These are phyloP conservation scores for Tipula helvola DNA, from an alignment of 2,888 invertebrate species.

Conservation along the genomic window DNA sequence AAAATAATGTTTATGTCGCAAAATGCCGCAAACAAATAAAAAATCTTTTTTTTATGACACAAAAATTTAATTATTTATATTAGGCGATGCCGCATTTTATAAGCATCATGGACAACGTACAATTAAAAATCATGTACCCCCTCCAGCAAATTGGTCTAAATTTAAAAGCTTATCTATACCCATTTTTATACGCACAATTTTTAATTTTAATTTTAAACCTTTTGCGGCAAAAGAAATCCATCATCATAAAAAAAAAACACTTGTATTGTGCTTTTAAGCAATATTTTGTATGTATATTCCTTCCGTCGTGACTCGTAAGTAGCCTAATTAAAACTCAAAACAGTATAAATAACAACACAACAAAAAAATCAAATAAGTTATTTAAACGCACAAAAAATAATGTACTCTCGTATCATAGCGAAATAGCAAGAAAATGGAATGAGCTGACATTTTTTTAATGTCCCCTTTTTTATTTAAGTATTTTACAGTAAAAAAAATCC, in stretches of 20 bases:
- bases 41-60: neutral
- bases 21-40: neutral
- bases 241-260: neutral
- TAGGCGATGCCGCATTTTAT: neutral
- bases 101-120: neutral
- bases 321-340: neutral
- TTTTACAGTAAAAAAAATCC: neutral
- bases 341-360: neutral
- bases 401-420: too few species aligned
- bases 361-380: neutral
- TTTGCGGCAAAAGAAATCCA: neutral
- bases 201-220: neutral
- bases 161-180: neutral
- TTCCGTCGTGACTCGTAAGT: neutral
- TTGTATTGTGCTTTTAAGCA: neutral
- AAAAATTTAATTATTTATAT: neutral
- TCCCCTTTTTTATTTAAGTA: neutral
- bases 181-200: neutral
- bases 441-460: neutral
- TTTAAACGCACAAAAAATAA: neutral
- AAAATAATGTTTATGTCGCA: neutral
- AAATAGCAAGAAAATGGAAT: neutral
- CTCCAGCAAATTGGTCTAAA: neutral
- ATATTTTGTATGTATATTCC: neutral
- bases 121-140: neutral